Evolutionary conservation across 2,888 invertebrate genomes (phyloP), one percentile per base, ranked within the genome.

Genomic region (Spisula solida): DNA sequence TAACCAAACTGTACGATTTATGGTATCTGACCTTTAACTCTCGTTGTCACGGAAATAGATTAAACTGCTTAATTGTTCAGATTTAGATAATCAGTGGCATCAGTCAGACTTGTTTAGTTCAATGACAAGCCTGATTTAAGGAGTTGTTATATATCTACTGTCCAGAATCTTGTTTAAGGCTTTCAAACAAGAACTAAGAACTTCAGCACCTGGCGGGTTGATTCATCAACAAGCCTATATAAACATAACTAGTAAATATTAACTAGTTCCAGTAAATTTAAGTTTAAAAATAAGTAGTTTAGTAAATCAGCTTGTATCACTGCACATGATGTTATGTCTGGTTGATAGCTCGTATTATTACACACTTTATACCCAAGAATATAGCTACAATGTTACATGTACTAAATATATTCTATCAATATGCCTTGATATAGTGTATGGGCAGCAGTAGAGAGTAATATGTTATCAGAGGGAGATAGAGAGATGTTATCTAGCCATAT

Each of bases 391-490:
- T 41, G 34, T 34, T 75, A 75, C 60, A n/a, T 29, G 25, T 75
- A 75, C 20, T 75, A 18, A 70, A 31, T 31, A 31, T 70, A 75
- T 75, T 75, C 75, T 18, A 31, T 31, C 75, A 75, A 16, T 31
- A 31, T 34, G 75, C 75, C 75, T 34, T 75, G 31, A 18, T 34
- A 70, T 31, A 75, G 34, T 34, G 18, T 31, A 75, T 75, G 31
- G 31, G 75, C 75, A 75, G 75, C 75, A 75, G 41, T 41, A 41
- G n/a, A 14, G 31, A 25, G 75, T 75, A 14, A 70, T 31, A 75
- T 70, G 31, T 18, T 75, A 31, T 70, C 29, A 29, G 70, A 70
- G 1, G 31, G 18, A 56, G 56, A n/a, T 20, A 25, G 41, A 8
- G 41, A 25, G 60, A 66, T n/a, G 10, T n/a, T 60, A 51, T 51